Conservation (phyloP, 2,797 vertebrate genomes). For the Neopelma chrysocephalum region DNA sequence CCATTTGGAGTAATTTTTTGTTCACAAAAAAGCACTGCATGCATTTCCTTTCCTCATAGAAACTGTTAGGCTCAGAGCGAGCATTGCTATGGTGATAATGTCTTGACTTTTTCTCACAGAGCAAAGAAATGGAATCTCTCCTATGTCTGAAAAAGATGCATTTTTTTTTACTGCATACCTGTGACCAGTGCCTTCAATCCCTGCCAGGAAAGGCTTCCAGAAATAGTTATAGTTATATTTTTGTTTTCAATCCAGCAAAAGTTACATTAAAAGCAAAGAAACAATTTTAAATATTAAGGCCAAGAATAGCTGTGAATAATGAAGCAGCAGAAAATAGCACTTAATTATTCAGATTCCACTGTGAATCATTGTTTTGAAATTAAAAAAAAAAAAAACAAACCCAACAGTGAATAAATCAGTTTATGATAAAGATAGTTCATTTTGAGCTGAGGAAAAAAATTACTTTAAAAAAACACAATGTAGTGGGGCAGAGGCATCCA, state of each 20-base stretch:
- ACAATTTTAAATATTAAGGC: background rate
- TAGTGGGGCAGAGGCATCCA: background rate
- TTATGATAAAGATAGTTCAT: background rate
- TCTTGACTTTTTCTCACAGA: constrained; percentile 24
- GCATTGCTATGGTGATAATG: constrained; percentile 32
- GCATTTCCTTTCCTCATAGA: background rate
- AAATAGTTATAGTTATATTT: background rate
- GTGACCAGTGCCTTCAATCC: background rate
- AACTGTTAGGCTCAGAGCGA: background rate
- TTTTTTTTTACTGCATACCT: background rate
- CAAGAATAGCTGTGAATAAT: background rate
- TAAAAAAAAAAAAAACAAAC: background rate
- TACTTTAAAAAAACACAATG: background rate
- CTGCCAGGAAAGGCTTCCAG: background rate
- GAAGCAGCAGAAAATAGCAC: background rate
- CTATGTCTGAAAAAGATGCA: background rate
- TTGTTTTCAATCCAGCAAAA: background rate
- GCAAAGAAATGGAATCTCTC: background rate
- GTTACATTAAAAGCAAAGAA: background rate
- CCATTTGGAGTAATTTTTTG: background rate
- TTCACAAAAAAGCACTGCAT: background rate
- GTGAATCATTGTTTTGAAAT: background rate
- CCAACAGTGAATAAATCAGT: background rate
- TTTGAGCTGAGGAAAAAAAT: background rate
- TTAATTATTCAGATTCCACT: background rate